phyloP scores from a whole-genome alignment of 1,140 invertebrate species.

The Drosophila triauraria region DNA sequence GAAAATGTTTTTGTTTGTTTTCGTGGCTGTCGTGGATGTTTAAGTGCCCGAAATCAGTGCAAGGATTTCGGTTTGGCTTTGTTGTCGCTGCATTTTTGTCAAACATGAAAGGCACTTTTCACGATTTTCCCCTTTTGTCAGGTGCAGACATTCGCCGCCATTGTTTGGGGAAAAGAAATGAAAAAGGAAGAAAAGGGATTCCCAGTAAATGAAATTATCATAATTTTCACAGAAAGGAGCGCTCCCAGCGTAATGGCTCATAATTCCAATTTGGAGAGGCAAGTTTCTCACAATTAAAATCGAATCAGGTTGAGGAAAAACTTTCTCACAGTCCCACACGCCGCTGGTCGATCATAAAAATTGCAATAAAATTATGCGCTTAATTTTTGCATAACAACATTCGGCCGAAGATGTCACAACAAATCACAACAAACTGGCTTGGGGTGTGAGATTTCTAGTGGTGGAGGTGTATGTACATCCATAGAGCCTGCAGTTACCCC shows the following conservation, averaged over 20 bases:
- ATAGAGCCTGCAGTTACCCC: slow-evolving; percentile 58
- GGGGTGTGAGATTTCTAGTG: slow-evolving; percentile 25
- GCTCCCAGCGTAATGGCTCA: slow-evolving; percentile 47
- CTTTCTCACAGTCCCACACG: slow-evolving; percentile 43
- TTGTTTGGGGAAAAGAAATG: slow-evolving; percentile 20
- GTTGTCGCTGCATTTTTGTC: slow-evolving; percentile 68
- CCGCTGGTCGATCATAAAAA: slow-evolving; percentile 73
- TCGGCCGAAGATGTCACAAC: slow-evolving; percentile 72
- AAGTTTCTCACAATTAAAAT: slow-evolving; percentile 78
- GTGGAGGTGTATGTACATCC: slow-evolving; percentile 1
- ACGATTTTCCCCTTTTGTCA: slow-evolving; percentile 62
- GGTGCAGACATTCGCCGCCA: slow-evolving; percentile 46
- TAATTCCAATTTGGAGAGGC: slow-evolving; percentile 52
- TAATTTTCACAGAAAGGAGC: slow-evolving; percentile 59
- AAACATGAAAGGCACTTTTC: slow-evolving; percentile 76
- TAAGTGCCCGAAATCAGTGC: slow-evolving; percentile 77
- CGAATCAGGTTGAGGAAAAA: slow-evolving; percentile 55
- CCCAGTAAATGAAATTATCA: slow-evolving; percentile 69
- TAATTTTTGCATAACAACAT: slow-evolving; percentile 85
- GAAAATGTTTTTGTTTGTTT: slow-evolving; percentile 48
- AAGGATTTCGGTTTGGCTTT: slow-evolving; percentile 42
- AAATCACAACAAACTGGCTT: slow-evolving; percentile 69
- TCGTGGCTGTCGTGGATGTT: slow-evolving; percentile 55
- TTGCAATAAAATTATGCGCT: slow-evolving; percentile 84
- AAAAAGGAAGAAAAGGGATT: slow-evolving; percentile 42